These are phyloP conservation scores for Caenorhabditis sp. DNA, from an alignment of 2,888 invertebrate genomes.

Conservation along the genomic window DNA sequence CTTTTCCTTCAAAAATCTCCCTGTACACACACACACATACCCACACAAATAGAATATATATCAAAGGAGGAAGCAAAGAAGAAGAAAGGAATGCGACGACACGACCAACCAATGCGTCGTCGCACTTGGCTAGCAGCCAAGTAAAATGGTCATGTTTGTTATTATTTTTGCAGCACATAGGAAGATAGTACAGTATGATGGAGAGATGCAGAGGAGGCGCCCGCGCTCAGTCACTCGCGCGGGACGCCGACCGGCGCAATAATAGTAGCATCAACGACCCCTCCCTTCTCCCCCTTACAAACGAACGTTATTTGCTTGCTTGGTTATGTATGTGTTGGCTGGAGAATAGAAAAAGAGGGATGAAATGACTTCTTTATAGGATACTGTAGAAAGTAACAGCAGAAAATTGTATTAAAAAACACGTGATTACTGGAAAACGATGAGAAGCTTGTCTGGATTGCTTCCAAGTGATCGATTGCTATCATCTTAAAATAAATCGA, in stretches of 20 bases:
- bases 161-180: neutral
- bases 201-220: neutral
- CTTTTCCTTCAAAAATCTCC: neutral
- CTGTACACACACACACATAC: neutral
- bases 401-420: neutral
- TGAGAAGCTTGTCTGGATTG: too few relatives aligned
- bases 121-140: neutral
- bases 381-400: neutral
- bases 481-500: too few relatives aligned
- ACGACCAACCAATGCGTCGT: neutral
- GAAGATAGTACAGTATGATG: neutral
- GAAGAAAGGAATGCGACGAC: neutral
- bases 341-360: neutral
- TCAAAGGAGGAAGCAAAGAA: neutral
- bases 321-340: neutral
- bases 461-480: too few relatives aligned
- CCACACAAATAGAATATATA: neutral
- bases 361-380: neutral
- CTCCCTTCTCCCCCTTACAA: neutral
- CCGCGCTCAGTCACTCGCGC: neutral
- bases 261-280: neutral
- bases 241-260: neutral
- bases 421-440: too few relatives aligned
- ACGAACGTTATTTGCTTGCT: neutral
- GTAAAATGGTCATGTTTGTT: neutral